A percentile compares a stretch with the other conserved stretches of the same genome.
Evolutionary conservation across 2,888 invertebrate species (phyloP).

Genomic region (Oligia strigilis): DNA sequence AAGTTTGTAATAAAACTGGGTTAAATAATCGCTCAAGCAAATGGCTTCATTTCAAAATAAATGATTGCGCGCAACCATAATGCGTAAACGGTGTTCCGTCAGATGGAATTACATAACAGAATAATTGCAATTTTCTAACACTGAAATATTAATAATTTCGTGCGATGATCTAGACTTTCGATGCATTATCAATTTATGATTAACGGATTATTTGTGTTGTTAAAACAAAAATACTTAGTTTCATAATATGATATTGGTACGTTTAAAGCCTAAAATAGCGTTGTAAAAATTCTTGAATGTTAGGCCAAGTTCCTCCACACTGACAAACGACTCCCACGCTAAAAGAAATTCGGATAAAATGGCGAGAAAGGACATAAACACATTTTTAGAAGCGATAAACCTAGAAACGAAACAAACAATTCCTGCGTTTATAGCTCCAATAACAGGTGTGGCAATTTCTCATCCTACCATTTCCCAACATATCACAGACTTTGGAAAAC

Average conservation of each 20-base stretch:
- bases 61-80: slow-evolving; percentile 46
- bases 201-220: neutral
- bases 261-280: neutral
- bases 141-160: slow-evolving; percentile 34
- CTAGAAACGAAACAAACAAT: slow-evolving; percentile 31
- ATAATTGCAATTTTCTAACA: slow-evolving; percentile 45
- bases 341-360: slow-evolving; percentile 24
- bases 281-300: neutral
- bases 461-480: slow-evolving; percentile 48
- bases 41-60: slow-evolving; percentile 56
- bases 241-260: neutral
- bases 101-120: slow-evolving; percentile 42
- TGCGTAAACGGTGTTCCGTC: slow-evolving; percentile 47
- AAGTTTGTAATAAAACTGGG: slow-evolving; percentile 46
- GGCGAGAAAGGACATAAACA: slow-evolving; percentile 35
- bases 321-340: slow-evolving; percentile 17
- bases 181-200: neutral
- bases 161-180: slow-evolving; percentile 19
- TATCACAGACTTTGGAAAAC: slow-evolving; percentile 70
- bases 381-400: slow-evolving; percentile 45
- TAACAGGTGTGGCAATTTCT: slow-evolving; percentile 56
- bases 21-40: slow-evolving; percentile 53
- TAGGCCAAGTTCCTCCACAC: slow-evolving; percentile 11
- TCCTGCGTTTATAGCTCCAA: slow-evolving; percentile 5
- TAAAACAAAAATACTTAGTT: neutral